Evolutionary conservation across 2,888 invertebrate species (phyloP).

Genomic region (Neria commutata): DNA sequence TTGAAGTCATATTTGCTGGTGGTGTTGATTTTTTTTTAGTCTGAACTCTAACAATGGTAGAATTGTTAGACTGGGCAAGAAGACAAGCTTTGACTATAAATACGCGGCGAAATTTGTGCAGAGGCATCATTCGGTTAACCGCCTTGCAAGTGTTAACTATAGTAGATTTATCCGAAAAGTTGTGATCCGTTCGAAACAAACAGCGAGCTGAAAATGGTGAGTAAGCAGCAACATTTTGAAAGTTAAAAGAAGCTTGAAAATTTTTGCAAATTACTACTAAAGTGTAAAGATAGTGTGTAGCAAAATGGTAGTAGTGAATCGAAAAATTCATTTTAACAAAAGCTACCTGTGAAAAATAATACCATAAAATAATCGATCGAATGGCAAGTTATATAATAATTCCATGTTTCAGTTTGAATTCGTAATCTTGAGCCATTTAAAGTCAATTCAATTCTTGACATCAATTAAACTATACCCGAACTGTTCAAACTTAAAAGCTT

Average conservation of each 20-base stretch:
- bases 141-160: constrained; percentile 44
- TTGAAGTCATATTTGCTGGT: constrained; percentile 29
- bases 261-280: background rate
- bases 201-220: constrained; percentile 40
- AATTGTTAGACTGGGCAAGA: background rate
- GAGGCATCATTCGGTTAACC: constrained; percentile 51
- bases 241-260: background rate
- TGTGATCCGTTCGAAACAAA: constrained; percentile 8
- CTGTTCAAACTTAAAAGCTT: too few relatives aligned
- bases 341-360: too few relatives aligned
- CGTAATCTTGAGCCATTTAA: too few relatives aligned
- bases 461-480: too few relatives aligned
- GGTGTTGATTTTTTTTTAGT: constrained; percentile 8
- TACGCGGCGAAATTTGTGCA: constrained; percentile 36
- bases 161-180: constrained; percentile 3
- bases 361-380: too few relatives aligned
- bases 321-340: too few relatives aligned
- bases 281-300: too few relatives aligned
- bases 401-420: too few relatives aligned
- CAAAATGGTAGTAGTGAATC: too few relatives aligned
- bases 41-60: background rate
- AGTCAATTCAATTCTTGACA: too few relatives aligned
- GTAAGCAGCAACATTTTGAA: constrained; percentile 22
- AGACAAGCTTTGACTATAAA: constrained; percentile 42
- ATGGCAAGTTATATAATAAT: too few relatives aligned